Evolutionary conservation across 1,140 invertebrate genomes (phyloP).

Genomic region (Steinernema feltiae): DNA sequence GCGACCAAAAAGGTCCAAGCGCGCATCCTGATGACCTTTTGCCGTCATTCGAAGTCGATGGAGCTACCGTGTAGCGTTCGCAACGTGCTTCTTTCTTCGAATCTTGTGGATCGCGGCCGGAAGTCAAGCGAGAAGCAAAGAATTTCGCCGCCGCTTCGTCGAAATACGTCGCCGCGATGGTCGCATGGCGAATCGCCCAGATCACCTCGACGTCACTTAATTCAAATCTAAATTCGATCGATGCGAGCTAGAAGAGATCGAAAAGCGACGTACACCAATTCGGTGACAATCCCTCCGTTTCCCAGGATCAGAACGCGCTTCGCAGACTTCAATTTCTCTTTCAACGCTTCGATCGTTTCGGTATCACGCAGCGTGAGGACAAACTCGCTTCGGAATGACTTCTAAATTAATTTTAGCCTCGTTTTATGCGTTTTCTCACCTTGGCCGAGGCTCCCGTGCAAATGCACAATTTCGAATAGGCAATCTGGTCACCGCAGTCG

Average conservation of each 20-base stretch:
- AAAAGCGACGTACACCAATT: constrained; percentile 67
- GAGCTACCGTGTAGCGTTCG: not conserved
- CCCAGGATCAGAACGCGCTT: constrained; percentile 73
- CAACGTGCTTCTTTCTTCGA: not conserved
- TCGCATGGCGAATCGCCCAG: constrained; percentile 87
- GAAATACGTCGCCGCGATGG: constrained; percentile 84
- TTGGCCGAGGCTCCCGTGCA: constrained; percentile 66
- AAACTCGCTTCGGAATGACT: not conserved
- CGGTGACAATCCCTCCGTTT: constrained; percentile 95
- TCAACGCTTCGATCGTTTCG: not conserved
- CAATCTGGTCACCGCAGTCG: constrained; percentile 62
- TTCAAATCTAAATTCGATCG: constrained; percentile 65
- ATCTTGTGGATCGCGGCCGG: not conserved
- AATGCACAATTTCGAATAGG: constrained; percentile 78
- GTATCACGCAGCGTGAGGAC: not conserved
- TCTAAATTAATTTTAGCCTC: not conserved
- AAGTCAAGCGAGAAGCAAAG: constrained; percentile 69
- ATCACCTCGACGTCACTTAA: constrained; percentile 75
- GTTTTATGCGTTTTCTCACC: not conserved
- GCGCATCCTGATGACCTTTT: constrained; percentile 57
- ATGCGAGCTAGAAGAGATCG: not conserved
- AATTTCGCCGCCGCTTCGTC: constrained; percentile 92
- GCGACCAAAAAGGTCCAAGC: not conserved
- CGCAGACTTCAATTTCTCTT: not conserved
- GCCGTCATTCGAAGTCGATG: constrained; percentile 64